Conservation (phyloP, 2,113 vertebrate species). For the Columba janthina region DNA sequence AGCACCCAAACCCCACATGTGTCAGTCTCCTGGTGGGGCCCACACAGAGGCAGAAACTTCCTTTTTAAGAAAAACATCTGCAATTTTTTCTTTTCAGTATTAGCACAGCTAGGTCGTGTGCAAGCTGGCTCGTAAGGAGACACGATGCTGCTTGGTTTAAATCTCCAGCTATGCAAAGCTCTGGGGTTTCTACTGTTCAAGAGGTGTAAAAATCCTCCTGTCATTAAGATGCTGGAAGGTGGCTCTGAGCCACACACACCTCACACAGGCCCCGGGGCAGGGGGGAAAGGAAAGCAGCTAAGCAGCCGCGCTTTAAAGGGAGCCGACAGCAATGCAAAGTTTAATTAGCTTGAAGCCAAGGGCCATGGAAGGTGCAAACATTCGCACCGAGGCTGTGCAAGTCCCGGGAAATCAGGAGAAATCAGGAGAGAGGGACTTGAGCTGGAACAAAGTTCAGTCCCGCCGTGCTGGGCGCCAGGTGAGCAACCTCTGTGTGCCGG, state of each 20-base stretch:
- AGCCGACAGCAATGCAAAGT: neutral
- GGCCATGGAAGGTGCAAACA: neutral
- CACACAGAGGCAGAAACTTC: constrained; percentile 41
- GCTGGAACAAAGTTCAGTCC: constrained; percentile 33
- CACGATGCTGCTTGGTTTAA: neutral
- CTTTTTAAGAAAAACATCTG: constrained; percentile 37
- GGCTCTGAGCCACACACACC: neutral
- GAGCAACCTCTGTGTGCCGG: neutral
- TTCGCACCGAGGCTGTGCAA: neutral
- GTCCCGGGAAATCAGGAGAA: constrained; percentile 9
- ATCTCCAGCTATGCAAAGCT: neutral
- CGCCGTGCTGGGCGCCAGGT: neutral
- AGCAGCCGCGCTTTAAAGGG: neutral
- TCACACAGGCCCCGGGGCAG: neutral
- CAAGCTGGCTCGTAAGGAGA: neutral
- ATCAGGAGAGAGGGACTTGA: neutral
- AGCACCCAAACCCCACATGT: neutral
- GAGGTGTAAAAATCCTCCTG: neutral
- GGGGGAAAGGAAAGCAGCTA: neutral
- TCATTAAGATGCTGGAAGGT: neutral
- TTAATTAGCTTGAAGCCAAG: constrained; percentile 17
- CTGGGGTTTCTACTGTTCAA: neutral
- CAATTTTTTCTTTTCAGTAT: neutral
- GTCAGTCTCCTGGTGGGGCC: constrained; percentile 4
- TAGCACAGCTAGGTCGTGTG: neutral